Percentiles rank a stretch among this genome's conserved stretches.
Conservation (phyloP, 2,888 invertebrate species). For the Clistopyga incitator region DNA sequence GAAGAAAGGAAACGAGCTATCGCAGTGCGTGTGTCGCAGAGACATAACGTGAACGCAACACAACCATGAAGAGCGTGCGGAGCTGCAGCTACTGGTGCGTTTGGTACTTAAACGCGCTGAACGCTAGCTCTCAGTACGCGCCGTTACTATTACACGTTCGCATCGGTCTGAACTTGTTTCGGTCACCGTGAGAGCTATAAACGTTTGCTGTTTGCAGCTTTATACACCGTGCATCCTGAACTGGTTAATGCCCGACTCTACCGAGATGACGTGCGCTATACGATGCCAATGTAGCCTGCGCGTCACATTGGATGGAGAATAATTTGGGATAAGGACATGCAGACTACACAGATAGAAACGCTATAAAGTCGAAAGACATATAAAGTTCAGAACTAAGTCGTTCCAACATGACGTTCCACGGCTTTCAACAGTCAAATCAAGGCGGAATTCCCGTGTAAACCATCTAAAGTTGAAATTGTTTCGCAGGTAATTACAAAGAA, state of each 20-base stretch:
- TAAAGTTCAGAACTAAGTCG: not conserved
- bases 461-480: not conserved
- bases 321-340: not conserved
- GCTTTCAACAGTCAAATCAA: not conserved
- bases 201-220: constrained; percentile 54
- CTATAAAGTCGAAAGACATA: not conserved
- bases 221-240: constrained; percentile 1
- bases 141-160: constrained; percentile 52
- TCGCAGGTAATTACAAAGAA: not conserved
- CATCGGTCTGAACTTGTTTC: constrained; percentile 24
- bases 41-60: not conserved
- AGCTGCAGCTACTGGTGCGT: constrained; percentile 23
- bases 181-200: constrained; percentile 35
- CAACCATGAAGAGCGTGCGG: not conserved
- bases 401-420: not conserved
- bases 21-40: constrained; percentile 15
- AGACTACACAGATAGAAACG: not conserved
- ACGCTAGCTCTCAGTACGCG: constrained; percentile 22
- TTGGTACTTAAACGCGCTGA: constrained; percentile 34
- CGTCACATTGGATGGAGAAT: not conserved
- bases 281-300: not conserved
- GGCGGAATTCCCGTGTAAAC: not conserved
- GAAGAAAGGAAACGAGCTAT: not conserved
- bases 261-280: not conserved
- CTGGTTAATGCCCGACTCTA: constrained; percentile 10